A percentile compares a stretch with the other conserved stretches of the same genome.
phyloP scores from a whole-genome alignment of 2,888 invertebrate species.

The Pachliopta kotzebuea region DNA sequence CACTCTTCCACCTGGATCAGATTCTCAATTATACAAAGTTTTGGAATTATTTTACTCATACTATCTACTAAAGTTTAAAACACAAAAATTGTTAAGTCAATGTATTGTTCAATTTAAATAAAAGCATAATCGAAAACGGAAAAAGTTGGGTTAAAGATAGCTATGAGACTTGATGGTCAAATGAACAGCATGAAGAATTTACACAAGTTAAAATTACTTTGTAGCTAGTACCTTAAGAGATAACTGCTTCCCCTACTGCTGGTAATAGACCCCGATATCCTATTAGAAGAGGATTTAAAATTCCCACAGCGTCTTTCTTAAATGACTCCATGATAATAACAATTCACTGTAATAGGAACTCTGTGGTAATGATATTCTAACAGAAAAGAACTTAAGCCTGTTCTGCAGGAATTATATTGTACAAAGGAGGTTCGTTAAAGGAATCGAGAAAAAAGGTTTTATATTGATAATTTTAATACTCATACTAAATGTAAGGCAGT shows the following conservation, averaged over 20 bases:
- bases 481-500: no score
- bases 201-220: background rate
- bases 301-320: slow-evolving; percentile 15
- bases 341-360: slow-evolving; percentile 11
- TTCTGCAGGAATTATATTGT: background rate
- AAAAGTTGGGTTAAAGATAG: no score
- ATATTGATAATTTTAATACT: background rate
- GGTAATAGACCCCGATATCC: slow-evolving; percentile 8
- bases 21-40: no score
- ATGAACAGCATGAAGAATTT: no score
- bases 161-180: no score
- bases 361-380: slow-evolving; percentile 5
- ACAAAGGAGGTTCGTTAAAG: background rate
- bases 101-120: no score
- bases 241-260: background rate
- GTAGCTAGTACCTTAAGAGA: background rate
- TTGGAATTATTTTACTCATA: no score
- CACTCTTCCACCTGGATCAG: no score
- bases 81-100: no score
- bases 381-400: background rate
- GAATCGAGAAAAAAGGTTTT: background rate
- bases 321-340: slow-evolving; percentile 15
- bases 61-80: no score
- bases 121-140: no score
- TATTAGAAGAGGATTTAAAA: slow-evolving; percentile 15